Base-by-base conservation (phyloP, 2,113 vertebrate species). In the Pelecanoides urinatrix region DNA sequence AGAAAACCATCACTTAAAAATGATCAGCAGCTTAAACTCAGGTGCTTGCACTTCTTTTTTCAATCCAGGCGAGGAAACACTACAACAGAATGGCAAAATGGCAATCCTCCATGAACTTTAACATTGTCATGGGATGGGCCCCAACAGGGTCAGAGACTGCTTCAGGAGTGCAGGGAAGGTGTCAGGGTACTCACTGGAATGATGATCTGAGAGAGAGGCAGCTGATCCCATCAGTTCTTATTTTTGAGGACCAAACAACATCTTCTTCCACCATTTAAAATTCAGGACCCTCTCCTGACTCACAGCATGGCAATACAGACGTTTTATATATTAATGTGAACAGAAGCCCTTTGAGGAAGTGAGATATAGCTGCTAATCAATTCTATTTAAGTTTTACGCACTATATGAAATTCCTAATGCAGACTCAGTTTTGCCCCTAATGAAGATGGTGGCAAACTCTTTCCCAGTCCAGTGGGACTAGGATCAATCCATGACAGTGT, bases 1-100 rank as follows among this genome's bases (percentile, higher is more conserved):
- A 88, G 79, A 89, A 91, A 92, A 55, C 16, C 34, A n/a, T 76
- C 55, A 72, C 67, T 95, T 89, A 86, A 94, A 85, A 95, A 66
- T 70, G 61, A 96, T 94, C 52, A 23, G 30, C 36, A 65, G 21
- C 38, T 84, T 74, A 82, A 96, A 94, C 27, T 92, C 77, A 59
- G 42, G 49, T 76, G 40, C 45, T 88, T 91, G 34, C n/a, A 55
- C 36, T 92, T 53, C 16, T 65, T 58, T 94, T 94, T 87, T 78
- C 34, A 63, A 6, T 73, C 40, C 59, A 74, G 38, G 22, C 2
- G 2, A 84, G 22, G 71, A 94, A 86, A 66, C 0, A 0, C 52
- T 67, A 49, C 30, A 73, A 74, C 26, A 75, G 29, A 65, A 80
- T 26, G 44, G 16, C 20, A 56, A 65, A 63, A 73, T 36, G 29